Evolutionary conservation across 2,113 vertebrate genomes (phyloP).

Genomic region (Papio anubis): DNA sequence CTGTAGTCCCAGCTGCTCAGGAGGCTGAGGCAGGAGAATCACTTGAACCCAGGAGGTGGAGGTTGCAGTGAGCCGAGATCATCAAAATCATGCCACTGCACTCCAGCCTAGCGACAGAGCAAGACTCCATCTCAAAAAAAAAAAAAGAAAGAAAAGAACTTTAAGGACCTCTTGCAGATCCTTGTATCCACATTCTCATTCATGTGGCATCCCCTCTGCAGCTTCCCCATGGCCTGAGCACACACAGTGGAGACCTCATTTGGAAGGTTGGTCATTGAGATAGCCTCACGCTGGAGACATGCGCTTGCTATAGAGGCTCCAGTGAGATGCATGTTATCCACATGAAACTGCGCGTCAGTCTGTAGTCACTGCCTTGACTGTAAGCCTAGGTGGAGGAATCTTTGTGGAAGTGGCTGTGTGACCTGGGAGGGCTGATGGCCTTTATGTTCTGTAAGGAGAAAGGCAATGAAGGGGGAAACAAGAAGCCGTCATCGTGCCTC

Average conservation of each 20-base stretch:
- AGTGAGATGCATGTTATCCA: no score
- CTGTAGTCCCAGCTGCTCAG: no score
- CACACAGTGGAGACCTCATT: background rate
- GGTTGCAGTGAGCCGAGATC: no score
- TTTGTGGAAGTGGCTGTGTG: background rate
- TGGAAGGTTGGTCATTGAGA: background rate
- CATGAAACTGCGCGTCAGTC: background rate
- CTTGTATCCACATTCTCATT: background rate
- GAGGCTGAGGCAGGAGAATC: no score
- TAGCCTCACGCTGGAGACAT: background rate
- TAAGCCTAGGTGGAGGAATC: background rate
- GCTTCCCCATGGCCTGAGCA: background rate
- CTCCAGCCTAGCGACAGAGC: no score
- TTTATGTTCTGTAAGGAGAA: background rate
- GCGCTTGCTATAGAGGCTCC: background rate
- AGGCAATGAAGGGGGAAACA: background rate
- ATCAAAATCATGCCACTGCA: no score
- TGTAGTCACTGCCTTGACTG: background rate
- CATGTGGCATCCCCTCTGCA: background rate
- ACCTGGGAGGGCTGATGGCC: background rate
- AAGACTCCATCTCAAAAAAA: no score
- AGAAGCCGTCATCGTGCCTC: background rate
- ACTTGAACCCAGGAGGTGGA: rapidly evolving
- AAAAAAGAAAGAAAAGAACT: background rate
- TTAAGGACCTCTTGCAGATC: background rate